Evolutionary conservation across 2,888 invertebrate genomes (phyloP), one percentile per base, ranked within the genome.

Genomic region (Chalcosyrphus nemorum): DNA sequence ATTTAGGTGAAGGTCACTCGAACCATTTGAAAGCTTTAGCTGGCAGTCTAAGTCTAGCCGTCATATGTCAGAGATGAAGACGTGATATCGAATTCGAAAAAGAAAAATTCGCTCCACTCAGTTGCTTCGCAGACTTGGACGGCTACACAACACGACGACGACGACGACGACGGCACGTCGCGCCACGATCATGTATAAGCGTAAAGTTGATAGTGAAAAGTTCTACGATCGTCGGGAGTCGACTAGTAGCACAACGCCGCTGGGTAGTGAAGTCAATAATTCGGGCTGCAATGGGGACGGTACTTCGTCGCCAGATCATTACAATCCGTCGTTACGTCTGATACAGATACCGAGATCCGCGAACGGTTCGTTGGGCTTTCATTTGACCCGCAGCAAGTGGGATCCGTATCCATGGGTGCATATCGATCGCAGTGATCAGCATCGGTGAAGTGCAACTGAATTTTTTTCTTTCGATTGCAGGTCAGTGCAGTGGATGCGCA

Each of bases 381-480:
- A 95, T 81, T 92, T 96, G 41, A 95, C 95, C 0, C 93, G 95
- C 86, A 95, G 95, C 4, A 93, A 95, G 78, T 96, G 95, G 95
- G 96, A 96, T 90, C 96, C 96, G 0, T 96, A 96, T 91, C 96
- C 96, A 19, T 96, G 96, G 96, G 94, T 95, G 87, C 90, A 91
- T 88, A 80, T 43, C 52, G 56, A 24, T 52, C 21, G 52, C 29
- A 9, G 65, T 45, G 63, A 19, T 5, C 41, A 29, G 47, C 52
- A 57, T 59, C 59, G 59, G 24, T 63, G 24, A 45, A 75, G 45
- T 75, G 65, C 56, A 17, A n/a, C n/a, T n/a, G n/a, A 32, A 13
- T 75, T 27, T 43, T 70, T n/a, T n/a, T n/a, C n/a, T n/a, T n/a
- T n/a, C n/a, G n/a, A 13, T 77, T 81, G 13, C 86, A 94, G 94